Conservation (phyloP, 1,140 invertebrate genomes). For the Mylabris phalerata region DNA sequence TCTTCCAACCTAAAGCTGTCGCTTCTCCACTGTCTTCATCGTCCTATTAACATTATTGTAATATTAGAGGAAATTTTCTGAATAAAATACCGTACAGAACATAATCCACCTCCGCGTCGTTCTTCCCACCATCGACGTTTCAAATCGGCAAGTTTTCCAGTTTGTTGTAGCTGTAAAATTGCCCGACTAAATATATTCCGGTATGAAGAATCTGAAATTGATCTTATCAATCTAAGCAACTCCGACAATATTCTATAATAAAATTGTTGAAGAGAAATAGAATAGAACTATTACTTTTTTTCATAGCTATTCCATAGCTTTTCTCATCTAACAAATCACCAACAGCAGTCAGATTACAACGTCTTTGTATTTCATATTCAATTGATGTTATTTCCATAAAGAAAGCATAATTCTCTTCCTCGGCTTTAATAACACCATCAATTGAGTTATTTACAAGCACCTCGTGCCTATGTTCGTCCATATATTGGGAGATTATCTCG, state of each 20-base stretch:
- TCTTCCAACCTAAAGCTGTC: constrained; percentile 47
- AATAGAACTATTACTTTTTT: constrained; percentile 50
- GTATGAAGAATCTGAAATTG: constrained; percentile 60
- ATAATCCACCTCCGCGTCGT: constrained; percentile 62
- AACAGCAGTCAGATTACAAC: constrained; percentile 60
- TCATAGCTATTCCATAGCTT: constrained; percentile 74
- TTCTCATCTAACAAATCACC: constrained; percentile 66
- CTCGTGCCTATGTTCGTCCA: constrained; percentile 50
- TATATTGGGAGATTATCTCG: constrained; percentile 65
- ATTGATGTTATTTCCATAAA: constrained; percentile 68
- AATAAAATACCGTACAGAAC: constrained; percentile 46
- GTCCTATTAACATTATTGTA: constrained; percentile 30
- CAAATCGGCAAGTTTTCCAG: constrained; percentile 59
- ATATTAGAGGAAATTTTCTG: background rate
- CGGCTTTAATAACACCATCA: constrained; percentile 59
- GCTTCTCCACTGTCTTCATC: constrained; percentile 42
- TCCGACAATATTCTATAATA: background rate
- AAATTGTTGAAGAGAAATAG: too few relatives aligned
- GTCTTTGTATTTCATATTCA: constrained; percentile 58
- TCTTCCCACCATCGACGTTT: constrained; percentile 83
- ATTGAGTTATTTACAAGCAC: constrained; percentile 49
- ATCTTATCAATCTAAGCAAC: constrained; percentile 7
- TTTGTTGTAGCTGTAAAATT: constrained; percentile 72
- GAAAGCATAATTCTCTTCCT: constrained; percentile 58
- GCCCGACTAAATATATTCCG: constrained; percentile 63